These are phyloP conservation scores for Potorous gilbertii DNA, from an alignment of 2,797 vertebrate species.

Conservation along the genomic window DNA sequence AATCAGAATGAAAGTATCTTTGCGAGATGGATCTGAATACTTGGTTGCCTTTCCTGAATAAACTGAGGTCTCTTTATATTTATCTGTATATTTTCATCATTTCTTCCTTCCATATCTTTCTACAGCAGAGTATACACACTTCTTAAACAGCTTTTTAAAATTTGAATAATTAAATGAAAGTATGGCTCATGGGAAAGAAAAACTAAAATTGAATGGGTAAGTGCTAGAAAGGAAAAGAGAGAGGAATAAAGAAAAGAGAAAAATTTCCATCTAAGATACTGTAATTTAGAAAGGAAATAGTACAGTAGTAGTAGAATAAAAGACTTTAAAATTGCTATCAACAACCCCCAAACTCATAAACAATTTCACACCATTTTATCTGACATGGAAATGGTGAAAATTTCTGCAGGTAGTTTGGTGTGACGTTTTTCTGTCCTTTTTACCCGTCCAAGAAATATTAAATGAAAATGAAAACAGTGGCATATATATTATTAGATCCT, in stretches of 20 bases:
- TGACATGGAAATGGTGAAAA: background rate
- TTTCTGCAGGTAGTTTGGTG: background rate
- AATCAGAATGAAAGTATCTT: slow-evolving; percentile 28
- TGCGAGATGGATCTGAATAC: slow-evolving; percentile 45
- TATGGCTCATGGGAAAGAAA: slow-evolving; percentile 19
- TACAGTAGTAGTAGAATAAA: slow-evolving; percentile 21
- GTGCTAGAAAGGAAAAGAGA: slow-evolving; percentile 24
- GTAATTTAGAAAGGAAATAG: slow-evolving; percentile 10
- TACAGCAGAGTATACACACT: background rate
- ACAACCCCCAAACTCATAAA: background rate
- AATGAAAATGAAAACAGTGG: background rate
- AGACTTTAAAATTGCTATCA: slow-evolving; percentile 29
- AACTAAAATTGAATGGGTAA: slow-evolving; percentile 24
- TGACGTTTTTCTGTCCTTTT: slow-evolving; percentile 4
- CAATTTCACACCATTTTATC: background rate
- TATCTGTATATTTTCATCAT: background rate
- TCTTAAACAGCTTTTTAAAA: background rate
- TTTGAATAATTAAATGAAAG: slow-evolving; percentile 25
- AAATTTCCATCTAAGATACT: slow-evolving; percentile 4
- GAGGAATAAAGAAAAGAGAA: slow-evolving; percentile 33
- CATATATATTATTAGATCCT: no score
- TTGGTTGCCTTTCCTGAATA: slow-evolving; percentile 39
- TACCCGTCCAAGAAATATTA: background rate
- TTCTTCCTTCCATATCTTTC: slow-evolving; percentile 19
- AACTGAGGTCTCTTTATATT: slow-evolving; percentile 50